A percentile compares a stretch with the other conserved stretches of the same genome.
These are phyloP conservation scores for Astreopora myriophthalma DNA, from an alignment of 64 coral and sea anemone species.

Conservation along the genomic window DNA sequence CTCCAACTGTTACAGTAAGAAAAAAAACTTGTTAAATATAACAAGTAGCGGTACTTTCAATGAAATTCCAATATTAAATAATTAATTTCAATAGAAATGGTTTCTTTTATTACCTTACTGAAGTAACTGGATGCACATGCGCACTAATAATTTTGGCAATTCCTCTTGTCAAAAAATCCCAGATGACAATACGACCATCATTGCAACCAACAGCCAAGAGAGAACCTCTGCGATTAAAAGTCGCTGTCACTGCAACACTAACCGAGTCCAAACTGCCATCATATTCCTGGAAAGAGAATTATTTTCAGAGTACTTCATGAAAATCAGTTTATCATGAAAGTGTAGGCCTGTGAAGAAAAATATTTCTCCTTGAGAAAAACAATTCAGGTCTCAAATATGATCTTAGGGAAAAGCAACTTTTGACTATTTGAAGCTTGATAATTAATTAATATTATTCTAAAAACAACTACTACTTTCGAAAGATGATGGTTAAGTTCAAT, in stretches of 20 bases:
- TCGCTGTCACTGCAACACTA: slow-evolving; percentile 91
- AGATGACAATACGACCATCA: slow-evolving; percentile 98
- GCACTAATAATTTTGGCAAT: slow-evolving; percentile 98
- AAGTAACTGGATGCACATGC: slow-evolving; percentile 95
- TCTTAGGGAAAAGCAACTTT: too few species aligned
- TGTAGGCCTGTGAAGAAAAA: too few species aligned
- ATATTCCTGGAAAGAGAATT: slow-evolving; percentile 89
- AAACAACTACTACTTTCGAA: too few species aligned
- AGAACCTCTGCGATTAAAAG: slow-evolving; percentile 95
- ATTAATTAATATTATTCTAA: too few species aligned
- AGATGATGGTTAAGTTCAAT: too few species aligned
- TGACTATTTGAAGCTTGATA: too few species aligned
- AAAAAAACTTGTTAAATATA: too few species aligned
- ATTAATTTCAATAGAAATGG: too few species aligned
- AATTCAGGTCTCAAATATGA: too few species aligned
- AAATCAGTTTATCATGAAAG: neutral
- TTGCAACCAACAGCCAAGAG: slow-evolving; percentile 96
- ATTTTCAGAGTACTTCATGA: neutral
- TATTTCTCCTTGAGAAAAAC: too few species aligned
- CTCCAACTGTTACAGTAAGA: slow-evolving; percentile 71
- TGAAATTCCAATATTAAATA: too few species aligned
- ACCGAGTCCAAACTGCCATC: slow-evolving; percentile 95
- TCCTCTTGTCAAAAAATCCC: slow-evolving; percentile 98
- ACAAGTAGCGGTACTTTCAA: too few species aligned
- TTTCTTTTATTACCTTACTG: slow-evolving; percentile 74